These are phyloP conservation scores for Antheraea pernyi DNA, from an alignment of 1,140 invertebrate genomes.

Conservation along the genomic window DNA sequence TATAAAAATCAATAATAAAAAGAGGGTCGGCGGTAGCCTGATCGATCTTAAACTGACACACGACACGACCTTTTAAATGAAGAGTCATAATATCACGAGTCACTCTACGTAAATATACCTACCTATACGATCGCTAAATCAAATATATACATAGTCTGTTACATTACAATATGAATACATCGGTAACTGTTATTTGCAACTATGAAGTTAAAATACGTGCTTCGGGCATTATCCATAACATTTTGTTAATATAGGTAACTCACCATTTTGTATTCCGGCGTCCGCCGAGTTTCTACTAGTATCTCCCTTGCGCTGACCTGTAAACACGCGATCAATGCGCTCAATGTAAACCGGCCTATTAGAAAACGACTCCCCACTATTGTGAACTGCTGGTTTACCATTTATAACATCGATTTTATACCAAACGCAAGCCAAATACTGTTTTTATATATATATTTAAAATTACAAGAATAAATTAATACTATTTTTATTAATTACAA, in stretches of 20 bases:
- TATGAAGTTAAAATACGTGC: not conserved
- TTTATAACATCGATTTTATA: slow-evolving; percentile 19
- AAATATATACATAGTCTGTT: too few relatives aligned
- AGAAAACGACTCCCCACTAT: slow-evolving; percentile 39
- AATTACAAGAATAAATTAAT: not conserved
- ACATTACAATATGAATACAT: too few relatives aligned
- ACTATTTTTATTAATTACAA: not conserved
- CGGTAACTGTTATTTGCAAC: not conserved
- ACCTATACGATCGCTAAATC: too few relatives aligned
- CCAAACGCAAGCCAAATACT: not conserved
- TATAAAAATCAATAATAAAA: not conserved
- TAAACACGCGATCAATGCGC: slow-evolving; percentile 73
- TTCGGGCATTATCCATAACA: not conserved
- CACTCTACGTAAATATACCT: too few relatives aligned
- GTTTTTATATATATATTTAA: not conserved
- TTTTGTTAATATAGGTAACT: slow-evolving; percentile 43
- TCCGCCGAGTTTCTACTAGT: slow-evolving; percentile 70
- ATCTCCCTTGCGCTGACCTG: slow-evolving; percentile 75
- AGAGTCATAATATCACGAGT: too few relatives aligned
- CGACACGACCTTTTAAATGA: too few relatives aligned
- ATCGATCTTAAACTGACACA: not conserved
- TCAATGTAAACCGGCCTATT: slow-evolving; percentile 59
- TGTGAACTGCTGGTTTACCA: slow-evolving; percentile 18
- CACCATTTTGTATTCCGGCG: slow-evolving; percentile 70
- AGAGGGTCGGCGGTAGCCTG: not conserved